Base-by-base conservation (phyloP, 2,888 invertebrate species). In the Plutella xylostella region DNA sequence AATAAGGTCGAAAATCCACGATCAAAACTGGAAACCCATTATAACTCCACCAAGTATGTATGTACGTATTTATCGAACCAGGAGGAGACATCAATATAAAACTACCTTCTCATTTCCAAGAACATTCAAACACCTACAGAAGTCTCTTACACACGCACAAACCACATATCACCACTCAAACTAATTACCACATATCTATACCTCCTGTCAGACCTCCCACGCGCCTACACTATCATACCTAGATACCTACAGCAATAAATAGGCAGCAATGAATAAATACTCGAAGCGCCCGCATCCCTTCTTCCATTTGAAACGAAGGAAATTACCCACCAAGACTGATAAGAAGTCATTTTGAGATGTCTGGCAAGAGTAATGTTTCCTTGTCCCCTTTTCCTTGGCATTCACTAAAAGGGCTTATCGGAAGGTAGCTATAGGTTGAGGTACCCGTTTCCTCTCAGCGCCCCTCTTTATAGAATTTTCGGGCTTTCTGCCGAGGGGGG, bases 391-490 rank as follows among this genome's bases (percentile, higher is more conserved):
- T 20, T 21, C 54, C 53, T 56, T 51, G 51, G 49, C 42, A 45
- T 50, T 52, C 51, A 51, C 57, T 54, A 54, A 60, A 45, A 48
- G 48, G 51, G 78, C 79, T 82, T 82, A 82, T 82, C 80, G 68
- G 56, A 78, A 79, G 78, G 79, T 75, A 74, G 21, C 22, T 42
- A 42, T 43, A 34, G 39, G 31, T 42, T 14, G 38, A 43, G 46
- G 25, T 37, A 12, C 20, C 22, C 5, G 45, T 34, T 47, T 45
- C 47, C 45, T 45, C 43, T 76, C 66, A 71, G 51, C 64, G 59
- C 68, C 72, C 77, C 77, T 71, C 76, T 79, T 78, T 79, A 79
- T 75, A 80, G 74, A 82, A 80, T 82, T 80, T 82, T 80, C 75
- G 79, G 72, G 72, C 19, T 60, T 65, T 61, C 63, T 63, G 61